phyloP scores from a whole-genome alignment of 2,113 vertebrate genomes.

The Steatornis caripensis region DNA sequence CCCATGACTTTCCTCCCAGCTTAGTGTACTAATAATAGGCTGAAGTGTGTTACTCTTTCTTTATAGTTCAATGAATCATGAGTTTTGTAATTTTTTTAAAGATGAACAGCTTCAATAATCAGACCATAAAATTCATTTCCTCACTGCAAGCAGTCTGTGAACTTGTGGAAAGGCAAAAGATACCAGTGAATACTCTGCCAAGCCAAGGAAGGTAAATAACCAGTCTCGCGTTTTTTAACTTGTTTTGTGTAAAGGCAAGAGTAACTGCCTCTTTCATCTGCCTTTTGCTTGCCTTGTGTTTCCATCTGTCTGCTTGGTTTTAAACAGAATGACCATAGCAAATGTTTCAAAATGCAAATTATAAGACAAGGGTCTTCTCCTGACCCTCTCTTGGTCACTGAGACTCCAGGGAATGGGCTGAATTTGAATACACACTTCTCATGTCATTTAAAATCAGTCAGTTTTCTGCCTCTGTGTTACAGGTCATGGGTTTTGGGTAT shows the following conservation, averaged over 20 bases:
- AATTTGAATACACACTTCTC: neutral
- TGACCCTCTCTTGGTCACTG: neutral
- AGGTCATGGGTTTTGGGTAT: neutral
- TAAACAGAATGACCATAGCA: neutral
- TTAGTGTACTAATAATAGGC: neutral
- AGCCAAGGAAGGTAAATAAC: neutral
- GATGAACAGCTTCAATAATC: neutral
- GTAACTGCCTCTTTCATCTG: neutral
- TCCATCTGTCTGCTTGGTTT: neutral
- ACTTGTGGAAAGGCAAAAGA: neutral
- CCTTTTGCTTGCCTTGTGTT: neutral
- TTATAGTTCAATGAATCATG: neutral
- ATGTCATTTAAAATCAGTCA: neutral
- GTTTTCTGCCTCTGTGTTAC: neutral
- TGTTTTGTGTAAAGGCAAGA: neutral
- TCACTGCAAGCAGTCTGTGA: neutral
- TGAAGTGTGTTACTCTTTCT: neutral
- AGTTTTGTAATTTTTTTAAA: neutral
- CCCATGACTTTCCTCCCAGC: neutral
- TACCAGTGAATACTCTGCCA: neutral
- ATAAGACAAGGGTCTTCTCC: neutral
- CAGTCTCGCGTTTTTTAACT: neutral
- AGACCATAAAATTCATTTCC: constrained; percentile 17
- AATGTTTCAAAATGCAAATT: neutral
- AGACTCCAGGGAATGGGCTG: neutral